Base-by-base conservation (phyloP, 2,888 invertebrate species). In the Odontothrips loti region DNA sequence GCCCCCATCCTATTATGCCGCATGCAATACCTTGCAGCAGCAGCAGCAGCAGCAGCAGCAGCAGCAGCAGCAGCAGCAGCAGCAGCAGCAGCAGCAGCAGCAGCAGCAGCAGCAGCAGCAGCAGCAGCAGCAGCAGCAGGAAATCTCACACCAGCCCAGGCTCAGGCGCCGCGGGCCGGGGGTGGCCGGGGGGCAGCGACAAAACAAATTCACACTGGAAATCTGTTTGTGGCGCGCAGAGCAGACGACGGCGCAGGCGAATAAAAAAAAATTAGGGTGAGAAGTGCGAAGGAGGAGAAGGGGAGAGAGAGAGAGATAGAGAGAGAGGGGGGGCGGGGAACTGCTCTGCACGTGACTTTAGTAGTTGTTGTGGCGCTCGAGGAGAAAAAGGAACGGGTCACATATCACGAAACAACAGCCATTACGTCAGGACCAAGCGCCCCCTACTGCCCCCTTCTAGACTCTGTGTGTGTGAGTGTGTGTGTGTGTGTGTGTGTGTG, bases 391-490 rank as follows among this genome's bases (percentile, higher is more conserved):
- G 27, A 27, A 27, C 11, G 23, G 68, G 68, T 75, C 68, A 75
- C 68, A 75, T 75, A 75, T 75, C 68, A 75, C 68, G 68, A 75
- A 75, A 75, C 68, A 75, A 75, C 68, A 75, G 68, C 68, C 27
- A 75, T 75, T 75, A 75, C 68, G 68, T 27, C 68, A 75, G 23
- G 68, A 27, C 68, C 68, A 75, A 27, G 27, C 34, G 34, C 34
- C 34, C 34, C 34, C 34, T 6, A 43, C 34, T 43, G 34, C 34
- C 34, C 34, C 34, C 34, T 43, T 43, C 3, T 43, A 43, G 34
- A 6, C 34, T 43, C 34, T 43, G 51, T 15, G 51, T 15, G 51
- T 6, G 58, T 20, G 15, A 51, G 51, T 11, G 51, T 17, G 51
- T 11, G 51, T 17, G 51, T 43, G 51, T 15, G 51, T 15, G 51